Base-by-base conservation (phyloP, 2,113 vertebrate genomes). In the Alethe diademata region DNA sequence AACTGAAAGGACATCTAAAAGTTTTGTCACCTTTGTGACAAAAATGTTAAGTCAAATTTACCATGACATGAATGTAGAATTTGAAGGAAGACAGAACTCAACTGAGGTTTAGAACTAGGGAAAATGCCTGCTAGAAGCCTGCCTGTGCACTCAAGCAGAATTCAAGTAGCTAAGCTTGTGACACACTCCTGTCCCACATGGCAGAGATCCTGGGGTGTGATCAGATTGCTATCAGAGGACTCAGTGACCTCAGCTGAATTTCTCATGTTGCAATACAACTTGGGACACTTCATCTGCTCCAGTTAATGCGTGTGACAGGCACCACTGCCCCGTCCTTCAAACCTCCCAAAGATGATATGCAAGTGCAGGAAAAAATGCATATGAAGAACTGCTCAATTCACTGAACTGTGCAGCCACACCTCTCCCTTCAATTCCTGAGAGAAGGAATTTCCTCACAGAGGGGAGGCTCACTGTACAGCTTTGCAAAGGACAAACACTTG, bases 21-120 rank as follows among this genome's bases (percentile, higher is more conserved):
- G 22, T 45, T 71, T 65, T 86, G 17, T 8, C 19, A 66, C 38
- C 20, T n/a, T 62, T 19, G 9, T 69, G 67, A 58, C 35, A 90
- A 48, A 35, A 81, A 26, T 2, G 2, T 19, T 54, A n/a, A 61
- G 19, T 29, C n/a, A 43, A 45, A 76, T 60, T 93, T 78, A 69
- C 16, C 14, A 1, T 4, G 19, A 35, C 6, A 0, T 1, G 8
- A 73, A 29, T 2, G 12, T 2, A n/a, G 48, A 54, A 26, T 43
- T 25, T 82, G 58, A 58, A 85, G 42, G 25, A 75, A 70, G 38
- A 26, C 0, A 4, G 45, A 64, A 53, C 7, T 28, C 13, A 7
- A 1, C 56, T 57, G 25, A 53, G 24, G 16, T 60, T 78, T 11
- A 24, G 29, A 74, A 45, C 26, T 23, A 20, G 13, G 25, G 25